These are phyloP conservation scores for Cantharis rustica DNA, from an alignment of 2,888 invertebrate genomes.

Conservation along the genomic window DNA sequence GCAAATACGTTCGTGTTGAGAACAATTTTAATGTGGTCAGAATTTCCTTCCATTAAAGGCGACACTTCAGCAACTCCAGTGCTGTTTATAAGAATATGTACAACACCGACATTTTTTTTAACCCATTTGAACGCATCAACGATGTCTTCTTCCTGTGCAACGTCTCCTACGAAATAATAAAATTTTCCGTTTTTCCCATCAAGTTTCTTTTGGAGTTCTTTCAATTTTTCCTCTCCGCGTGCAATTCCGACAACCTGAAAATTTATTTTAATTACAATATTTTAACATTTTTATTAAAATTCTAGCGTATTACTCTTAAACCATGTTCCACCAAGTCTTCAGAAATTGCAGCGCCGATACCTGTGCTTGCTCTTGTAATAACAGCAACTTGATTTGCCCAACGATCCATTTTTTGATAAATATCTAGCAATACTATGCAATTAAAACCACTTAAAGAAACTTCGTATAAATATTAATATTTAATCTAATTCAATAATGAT, in stretches of 20 bases:
- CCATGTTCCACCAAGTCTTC: not conserved
- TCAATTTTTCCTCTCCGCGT: not conserved
- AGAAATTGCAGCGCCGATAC: not conserved
- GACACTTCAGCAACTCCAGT: not conserved
- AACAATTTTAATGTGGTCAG: not conserved
- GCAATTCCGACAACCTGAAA: not conserved
- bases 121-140: not conserved
- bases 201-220: not conserved
- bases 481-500: too few relatives aligned
- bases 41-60: not conserved
- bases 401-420: not conserved
- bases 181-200: not conserved
- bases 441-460: too few relatives aligned
- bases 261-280: not conserved
- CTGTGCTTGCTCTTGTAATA: not conserved
- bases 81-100: not conserved
- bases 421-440: too few relatives aligned
- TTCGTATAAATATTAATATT: too few relatives aligned
- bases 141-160: not conserved
- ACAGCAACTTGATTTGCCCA: not conserved
- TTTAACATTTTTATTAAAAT: too few relatives aligned
- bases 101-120: not conserved
- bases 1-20: not conserved
- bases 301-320: not conserved
- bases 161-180: not conserved